Conservation (phyloP, 2,113 vertebrate genomes). For the Leptosomus discolor region DNA sequence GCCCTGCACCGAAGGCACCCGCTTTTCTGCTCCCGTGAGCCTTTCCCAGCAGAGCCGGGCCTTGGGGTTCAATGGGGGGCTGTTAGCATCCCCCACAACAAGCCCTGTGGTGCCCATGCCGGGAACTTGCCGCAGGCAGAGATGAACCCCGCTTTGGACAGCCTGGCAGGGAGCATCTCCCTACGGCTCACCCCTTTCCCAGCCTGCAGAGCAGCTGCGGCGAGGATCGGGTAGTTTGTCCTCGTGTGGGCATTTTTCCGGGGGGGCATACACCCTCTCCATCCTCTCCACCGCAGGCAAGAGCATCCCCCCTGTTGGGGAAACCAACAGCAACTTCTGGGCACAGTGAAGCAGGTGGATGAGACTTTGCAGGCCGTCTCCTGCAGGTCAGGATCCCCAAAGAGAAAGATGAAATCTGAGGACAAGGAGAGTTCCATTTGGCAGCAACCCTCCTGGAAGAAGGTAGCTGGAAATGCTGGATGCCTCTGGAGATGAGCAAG, state of each 20-base stretch:
- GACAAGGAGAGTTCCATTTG: background rate
- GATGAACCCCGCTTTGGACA: fast-evolving
- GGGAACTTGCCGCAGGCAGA: background rate
- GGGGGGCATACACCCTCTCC: background rate
- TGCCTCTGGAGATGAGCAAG: background rate
- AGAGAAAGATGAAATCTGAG: background rate
- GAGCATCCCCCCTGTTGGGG: background rate
- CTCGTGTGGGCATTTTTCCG: background rate
- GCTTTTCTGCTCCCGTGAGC: background rate
- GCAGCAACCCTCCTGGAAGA: background rate
- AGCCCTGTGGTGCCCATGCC: background rate
- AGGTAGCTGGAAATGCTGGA: background rate
- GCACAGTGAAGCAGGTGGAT: background rate
- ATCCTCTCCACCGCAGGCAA: background rate
- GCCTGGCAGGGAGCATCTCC: background rate
- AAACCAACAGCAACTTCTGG: background rate
- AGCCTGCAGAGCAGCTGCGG: background rate
- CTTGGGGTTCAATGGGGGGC: fast-evolving
- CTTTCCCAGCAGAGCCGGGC: background rate
- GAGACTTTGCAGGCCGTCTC: background rate
- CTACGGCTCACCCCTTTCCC: background rate
- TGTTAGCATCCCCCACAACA: background rate
- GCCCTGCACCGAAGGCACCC: background rate
- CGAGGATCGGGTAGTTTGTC: background rate
- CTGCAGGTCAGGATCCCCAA: background rate